Percentiles rank a stretch among this genome's conserved stretches.
These are phyloP conservation scores for Tethya wilhelma DNA, from an alignment of 37 sponge, comb jelly and placozoan species.

Conservation along the genomic window DNA sequence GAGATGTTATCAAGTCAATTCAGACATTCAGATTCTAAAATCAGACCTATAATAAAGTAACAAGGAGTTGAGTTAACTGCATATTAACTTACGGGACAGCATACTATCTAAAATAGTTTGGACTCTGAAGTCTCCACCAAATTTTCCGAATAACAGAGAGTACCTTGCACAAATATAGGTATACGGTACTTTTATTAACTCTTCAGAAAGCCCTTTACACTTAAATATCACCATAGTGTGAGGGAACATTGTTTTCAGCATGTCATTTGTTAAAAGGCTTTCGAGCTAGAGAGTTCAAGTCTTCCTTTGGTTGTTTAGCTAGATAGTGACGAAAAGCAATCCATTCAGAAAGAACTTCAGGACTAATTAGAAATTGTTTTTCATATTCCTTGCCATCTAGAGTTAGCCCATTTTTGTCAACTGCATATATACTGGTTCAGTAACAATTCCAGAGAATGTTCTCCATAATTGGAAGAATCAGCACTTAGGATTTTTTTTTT, in stretches of 20 bases:
- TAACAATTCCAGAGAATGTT: constrained; percentile 42
- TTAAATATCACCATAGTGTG: too few species aligned
- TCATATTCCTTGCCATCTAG: constrained; percentile 52
- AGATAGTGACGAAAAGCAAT: constrained; percentile 19
- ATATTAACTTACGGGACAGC: too few species aligned
- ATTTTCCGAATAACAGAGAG: too few species aligned
- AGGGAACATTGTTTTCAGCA: constrained; percentile 39
- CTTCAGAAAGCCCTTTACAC: too few species aligned
- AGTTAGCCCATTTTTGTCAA: constrained; percentile 47
- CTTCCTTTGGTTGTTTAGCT: constrained; percentile 49
- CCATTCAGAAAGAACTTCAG: constrained; percentile 49
- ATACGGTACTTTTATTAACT: too few species aligned
- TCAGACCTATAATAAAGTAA: too few species aligned
- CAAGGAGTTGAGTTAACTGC: too few species aligned
- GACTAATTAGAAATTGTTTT: constrained; percentile 35
- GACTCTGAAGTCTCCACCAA: too few species aligned
- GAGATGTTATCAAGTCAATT: too few species aligned
- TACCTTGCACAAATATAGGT: too few species aligned
- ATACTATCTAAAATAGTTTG: too few species aligned
- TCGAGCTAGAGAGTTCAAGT: constrained; percentile 27
- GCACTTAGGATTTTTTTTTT: constrained; percentile 51
- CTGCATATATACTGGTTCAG: constrained; percentile 55
- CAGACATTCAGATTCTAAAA: too few species aligned
- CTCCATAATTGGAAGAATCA: constrained; percentile 59
- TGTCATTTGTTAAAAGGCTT: constrained; percentile 58